Evolutionary conservation across 2,113 vertebrate species (phyloP), one percentile per base, ranked within the genome.

Genomic region (Fukomys damarensis): DNA sequence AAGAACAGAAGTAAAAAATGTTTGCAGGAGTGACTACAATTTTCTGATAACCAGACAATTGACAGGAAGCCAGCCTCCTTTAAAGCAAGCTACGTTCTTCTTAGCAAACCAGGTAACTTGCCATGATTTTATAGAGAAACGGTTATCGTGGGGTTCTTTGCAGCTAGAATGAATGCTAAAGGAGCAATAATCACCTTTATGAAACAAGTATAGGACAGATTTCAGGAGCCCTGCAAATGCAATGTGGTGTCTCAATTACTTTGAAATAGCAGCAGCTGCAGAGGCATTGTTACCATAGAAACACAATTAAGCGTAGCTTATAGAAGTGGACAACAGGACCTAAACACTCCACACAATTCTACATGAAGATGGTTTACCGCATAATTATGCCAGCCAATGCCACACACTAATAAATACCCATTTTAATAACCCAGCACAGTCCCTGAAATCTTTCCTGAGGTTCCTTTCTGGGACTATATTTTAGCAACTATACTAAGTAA

Each of bases 221-320:
- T 96, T 97, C 56, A 88, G 63, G 63, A 96, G 65, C 61, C 46
- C n/a, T 70, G 86, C 72, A 96, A 94, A 89, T 93, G 86, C 86
- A 77, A 65, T 95, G 86, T 84, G 20, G 54, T 77, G 26, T 77
- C 84, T 96, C 93, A 96, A 97, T 98, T 96, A 93, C 80, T 93
- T 77, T 89, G 92, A 97, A 98, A 96, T 94, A 97, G 65, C 93
- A 97, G 84, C 92, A 96, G 94, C 94, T 97, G 93, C 91, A 93
- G 95, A 97, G 97, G 96, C 41, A 0, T 86, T 65, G 93, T 97
- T 93, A 92, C 97, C 95, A 95, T 97, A 85, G 97, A 93, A 97
- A 97, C 95, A 95, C 68, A 96, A 94, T 95, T 95, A 93, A 91
- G 74, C 79, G 74, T 83, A 81, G 96, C 76, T 91, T 97, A 95